Evolutionary conservation across 2,113 vertebrate genomes (phyloP), one percentile per base, ranked within the genome.

Genomic region (Corythornis cristatus): DNA sequence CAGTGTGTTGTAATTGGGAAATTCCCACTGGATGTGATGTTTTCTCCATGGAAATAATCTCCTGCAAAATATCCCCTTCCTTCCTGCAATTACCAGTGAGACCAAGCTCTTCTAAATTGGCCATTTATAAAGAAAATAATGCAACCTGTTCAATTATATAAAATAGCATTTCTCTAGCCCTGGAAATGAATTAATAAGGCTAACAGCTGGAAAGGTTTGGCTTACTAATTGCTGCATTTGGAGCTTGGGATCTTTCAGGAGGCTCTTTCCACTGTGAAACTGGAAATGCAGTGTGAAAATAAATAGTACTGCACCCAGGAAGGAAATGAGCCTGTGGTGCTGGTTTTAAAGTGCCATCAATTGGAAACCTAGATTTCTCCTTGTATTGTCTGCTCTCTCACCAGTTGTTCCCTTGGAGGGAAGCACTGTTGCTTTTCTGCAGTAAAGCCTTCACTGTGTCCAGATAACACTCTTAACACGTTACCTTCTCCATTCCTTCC

Each of bases 361-460:
- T 12, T 74, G 45, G 66, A 82, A 73, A 15, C 22, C 18, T 70
- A n/a, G 28, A 26, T 76, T 88, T 42, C 71, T 70, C 31, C 57
- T 81, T 6, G 1, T 13, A 6, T 7, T 51, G 91, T 50, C 74
- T 64, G 11, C 61, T 86, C 43, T 42, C 53, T 51, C 53, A 11
- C 19, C 17, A 6, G 35, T 21, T 3, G 1, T 21, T 50, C 62
- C 56, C 15, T 37, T 25, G 68, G 86, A 74, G 84, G 67, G 87
- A 75, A 83, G 67, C 0, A 1, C 81, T 57, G 33, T 57, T 16
- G 0, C 40, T 54, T 68, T 76, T 73, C 95, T 97, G 96, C 95
- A 97, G 93, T 96, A 50, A 96, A 93, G 93, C 92, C 92, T 91
- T 66, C 7, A 1, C 78, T 4, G 1, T 18, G 0, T 46, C 74